phyloP scores from a whole-genome alignment of 2,797 vertebrate genomes.

The Melanitta fusca region DNA sequence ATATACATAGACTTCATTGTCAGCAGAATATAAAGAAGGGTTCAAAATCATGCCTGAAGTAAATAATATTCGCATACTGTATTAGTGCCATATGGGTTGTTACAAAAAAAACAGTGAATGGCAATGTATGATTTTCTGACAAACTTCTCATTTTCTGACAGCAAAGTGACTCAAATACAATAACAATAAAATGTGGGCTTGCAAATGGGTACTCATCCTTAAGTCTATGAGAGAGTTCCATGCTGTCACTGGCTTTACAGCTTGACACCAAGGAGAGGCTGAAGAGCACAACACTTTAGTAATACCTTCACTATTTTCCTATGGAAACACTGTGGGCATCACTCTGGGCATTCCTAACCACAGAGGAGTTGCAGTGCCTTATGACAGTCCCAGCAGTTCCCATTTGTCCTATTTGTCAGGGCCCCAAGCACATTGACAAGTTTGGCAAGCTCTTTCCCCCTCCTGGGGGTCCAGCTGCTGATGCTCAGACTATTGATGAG shows the following conservation, averaged over 20 bases:
- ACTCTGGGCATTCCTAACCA: neutral
- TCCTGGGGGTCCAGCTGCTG: neutral
- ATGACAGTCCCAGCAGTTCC: neutral
- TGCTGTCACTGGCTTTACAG: neutral
- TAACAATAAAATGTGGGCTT: neutral
- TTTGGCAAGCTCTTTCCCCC: neutral
- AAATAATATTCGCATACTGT: neutral
- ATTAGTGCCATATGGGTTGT: neutral
- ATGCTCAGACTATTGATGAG: neutral
- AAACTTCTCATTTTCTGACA: neutral
- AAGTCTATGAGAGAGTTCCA: neutral
- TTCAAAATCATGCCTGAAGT: neutral
- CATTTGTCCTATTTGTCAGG: neutral
- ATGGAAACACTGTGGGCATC: fast-evolving
- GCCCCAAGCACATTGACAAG: neutral
- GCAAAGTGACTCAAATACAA: neutral
- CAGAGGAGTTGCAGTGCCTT: neutral
- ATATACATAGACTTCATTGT: neutral
- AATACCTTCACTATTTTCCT: neutral
- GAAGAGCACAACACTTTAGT: neutral
- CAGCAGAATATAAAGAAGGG: neutral
- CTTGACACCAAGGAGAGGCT: neutral
- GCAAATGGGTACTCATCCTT: neutral
- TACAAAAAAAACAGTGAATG: neutral
- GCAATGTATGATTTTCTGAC: neutral